Evolutionary conservation across 2,113 vertebrate genomes (phyloP), one percentile per base, ranked within the genome.

Genomic region (Anarhynchus alexandrinus): DNA sequence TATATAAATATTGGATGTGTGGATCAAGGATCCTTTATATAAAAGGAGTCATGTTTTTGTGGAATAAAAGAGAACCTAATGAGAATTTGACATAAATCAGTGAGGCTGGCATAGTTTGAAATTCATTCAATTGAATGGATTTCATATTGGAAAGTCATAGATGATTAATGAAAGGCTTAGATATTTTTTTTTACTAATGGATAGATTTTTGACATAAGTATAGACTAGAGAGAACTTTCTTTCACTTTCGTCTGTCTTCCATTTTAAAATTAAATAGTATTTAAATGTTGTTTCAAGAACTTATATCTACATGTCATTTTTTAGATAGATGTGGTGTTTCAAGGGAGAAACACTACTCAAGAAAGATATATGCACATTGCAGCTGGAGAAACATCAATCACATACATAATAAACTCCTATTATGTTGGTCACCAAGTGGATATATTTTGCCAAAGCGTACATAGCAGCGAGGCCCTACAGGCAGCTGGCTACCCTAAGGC

Each of bases 331-430:
- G 3, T 90, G 58, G 81, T 97, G 34, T 25, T 97, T 30, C 93
- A 93, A 76, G 97, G 94, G 43, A 30, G 38, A 10, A 51, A 93
- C 20, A 38, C 94, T 34, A 93, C 97, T 93, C 88, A 92, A n/a
- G 97, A 98, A 93, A 98, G 97, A 43, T 96, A 88, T 1, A 42
- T 96, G 80, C 91, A 73, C 47, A 36, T 98, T 92, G 71, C 92
- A 49, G 97, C 97, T 3, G 96, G 98, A 83, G 95, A 98, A 72
- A 95, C 88, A 6, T 96, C 97, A 64, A 49, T 99, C 52, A 90
- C 80, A 15, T 98, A 97, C 29, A 86, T 94, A 14, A 34, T 98
- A 62, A 98, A 98, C 57, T 93, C 98, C 64, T 94, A 95, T 19
- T 29, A 32, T n/a, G 36, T 25, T 23, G 90, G 66, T 5, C 96